phyloP scores from a whole-genome alignment of 2,113 vertebrate species.

The Genyomyrus donnyi region DNA sequence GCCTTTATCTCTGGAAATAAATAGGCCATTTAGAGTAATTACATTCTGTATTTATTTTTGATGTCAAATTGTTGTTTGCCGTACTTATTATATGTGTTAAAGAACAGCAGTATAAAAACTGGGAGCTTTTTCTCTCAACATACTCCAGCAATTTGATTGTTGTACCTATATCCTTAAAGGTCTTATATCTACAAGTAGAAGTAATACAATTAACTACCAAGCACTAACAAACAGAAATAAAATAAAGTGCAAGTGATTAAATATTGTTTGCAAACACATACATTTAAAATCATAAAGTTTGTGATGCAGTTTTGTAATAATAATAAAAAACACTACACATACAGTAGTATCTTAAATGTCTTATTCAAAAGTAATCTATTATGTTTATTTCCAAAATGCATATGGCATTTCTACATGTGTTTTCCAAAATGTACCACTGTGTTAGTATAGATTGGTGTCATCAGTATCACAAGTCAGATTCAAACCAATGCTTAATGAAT shows the following conservation, averaged over 20 bases:
- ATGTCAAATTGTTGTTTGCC: not conserved
- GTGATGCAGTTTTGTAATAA: not conserved
- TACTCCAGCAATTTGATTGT: not conserved
- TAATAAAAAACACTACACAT: not conserved
- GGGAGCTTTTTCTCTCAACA: not conserved
- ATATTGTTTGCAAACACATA: not conserved
- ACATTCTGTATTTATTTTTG: not conserved
- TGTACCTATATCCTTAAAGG: not conserved
- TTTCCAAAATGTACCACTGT: not conserved
- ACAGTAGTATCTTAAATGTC: not conserved
- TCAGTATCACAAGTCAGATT: not conserved
- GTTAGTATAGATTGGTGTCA: not conserved
- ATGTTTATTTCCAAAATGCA: not conserved
- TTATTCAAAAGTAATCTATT: not conserved
- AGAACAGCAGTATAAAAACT: not conserved
- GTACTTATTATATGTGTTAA: not conserved
- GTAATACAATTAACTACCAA: not conserved
- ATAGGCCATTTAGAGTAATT: not conserved
- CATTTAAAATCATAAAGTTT: not conserved
- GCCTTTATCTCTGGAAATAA: not conserved
- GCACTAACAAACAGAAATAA: not conserved
- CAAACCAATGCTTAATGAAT: not conserved
- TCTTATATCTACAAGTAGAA: not conserved
- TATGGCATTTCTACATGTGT: not conserved
- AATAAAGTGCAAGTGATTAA: not conserved